Evolutionary conservation across 2,113 vertebrate genomes (phyloP), one percentile per base, ranked within the genome.

Genomic region (Okapia johnstoni): DNA sequence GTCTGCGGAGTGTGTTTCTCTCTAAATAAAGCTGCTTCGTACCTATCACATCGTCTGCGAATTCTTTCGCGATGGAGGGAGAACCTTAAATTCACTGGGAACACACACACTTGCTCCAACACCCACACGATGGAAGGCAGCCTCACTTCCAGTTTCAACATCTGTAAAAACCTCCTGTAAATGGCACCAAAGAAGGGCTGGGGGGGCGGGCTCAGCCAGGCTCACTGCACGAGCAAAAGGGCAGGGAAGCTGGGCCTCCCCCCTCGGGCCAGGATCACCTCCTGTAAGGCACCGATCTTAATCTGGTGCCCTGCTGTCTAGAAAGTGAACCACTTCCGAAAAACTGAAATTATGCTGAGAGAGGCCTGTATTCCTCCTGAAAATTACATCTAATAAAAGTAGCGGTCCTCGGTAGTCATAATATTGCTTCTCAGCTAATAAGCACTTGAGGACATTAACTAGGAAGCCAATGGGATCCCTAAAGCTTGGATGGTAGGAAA

Each of bases 361-460:
- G 96, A 83, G 81, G 80, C 61, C 61, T 80, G 89, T 95, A 94
- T 85, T 89, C 40, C 54, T 57, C 48, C 21, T 28, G 86, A 89
- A 89, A 91, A 97, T 91, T 66, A 84, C 28, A 92, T 88, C 55
- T 87, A 97, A 70, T 88, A 97, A 96, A 89, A 96, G 94, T 57
- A 96, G 97, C 86, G 87, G 95, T 48, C 85, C 88, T 97, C 19
- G 7, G 48, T 85, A 92, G 73, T 97, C 94, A 97, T 97, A 96
- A 96, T 95, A 92, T 81, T 95, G 91, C 91, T 94, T 97, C 97
- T 92, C 84, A 85, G 93, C 84, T 97, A 95, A 95, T 95, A 95
- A 76, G 58, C 84, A 96, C 95, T 97, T 86, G 95, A 94, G 93
- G 96, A 66, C 85, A 85, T 96, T 93, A 95, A 97, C 96, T 97